Evolutionary conservation across 2,113 vertebrate species (phyloP).

Genomic region (Myiozetetes cayanensis): DNA sequence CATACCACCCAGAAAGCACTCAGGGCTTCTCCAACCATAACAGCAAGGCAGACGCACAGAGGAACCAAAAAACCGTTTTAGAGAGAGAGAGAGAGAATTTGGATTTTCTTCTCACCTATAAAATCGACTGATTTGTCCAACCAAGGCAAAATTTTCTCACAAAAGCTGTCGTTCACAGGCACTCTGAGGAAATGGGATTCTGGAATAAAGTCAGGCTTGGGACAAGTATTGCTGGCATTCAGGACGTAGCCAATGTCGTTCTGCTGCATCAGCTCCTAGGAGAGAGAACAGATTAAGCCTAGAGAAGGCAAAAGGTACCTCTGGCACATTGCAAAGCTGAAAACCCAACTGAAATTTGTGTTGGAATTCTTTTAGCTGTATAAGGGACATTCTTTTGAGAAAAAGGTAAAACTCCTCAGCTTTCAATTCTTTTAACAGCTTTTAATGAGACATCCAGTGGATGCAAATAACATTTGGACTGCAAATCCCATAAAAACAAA

Average conservation of each 20-base stretch:
- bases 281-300: background rate
- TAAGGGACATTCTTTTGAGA: background rate
- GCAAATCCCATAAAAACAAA: background rate
- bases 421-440: background rate
- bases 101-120: constrained; percentile 81
- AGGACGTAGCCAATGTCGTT: constrained; percentile 90
- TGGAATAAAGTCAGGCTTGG: constrained; percentile 93
- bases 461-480: background rate
- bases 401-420: background rate
- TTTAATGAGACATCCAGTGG: background rate
- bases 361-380: background rate
- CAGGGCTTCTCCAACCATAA: background rate
- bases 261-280: constrained; percentile 95
- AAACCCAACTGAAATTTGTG: background rate
- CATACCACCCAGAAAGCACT: background rate
- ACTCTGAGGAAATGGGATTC: constrained; percentile 94
- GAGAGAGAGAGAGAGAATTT: background rate
- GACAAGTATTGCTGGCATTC: constrained; percentile 94
- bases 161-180: constrained; percentile 96
- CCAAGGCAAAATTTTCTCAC: constrained; percentile 97
- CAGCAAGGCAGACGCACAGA: background rate
- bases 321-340: background rate
- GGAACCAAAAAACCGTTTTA: background rate
- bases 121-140: constrained; percentile 94
- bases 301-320: background rate